Percentiles rank a stretch among this genome's conserved stretches.
phyloP scores from a whole-genome alignment of 2,113 vertebrate species.

The Eolophus roseicapilla region DNA sequence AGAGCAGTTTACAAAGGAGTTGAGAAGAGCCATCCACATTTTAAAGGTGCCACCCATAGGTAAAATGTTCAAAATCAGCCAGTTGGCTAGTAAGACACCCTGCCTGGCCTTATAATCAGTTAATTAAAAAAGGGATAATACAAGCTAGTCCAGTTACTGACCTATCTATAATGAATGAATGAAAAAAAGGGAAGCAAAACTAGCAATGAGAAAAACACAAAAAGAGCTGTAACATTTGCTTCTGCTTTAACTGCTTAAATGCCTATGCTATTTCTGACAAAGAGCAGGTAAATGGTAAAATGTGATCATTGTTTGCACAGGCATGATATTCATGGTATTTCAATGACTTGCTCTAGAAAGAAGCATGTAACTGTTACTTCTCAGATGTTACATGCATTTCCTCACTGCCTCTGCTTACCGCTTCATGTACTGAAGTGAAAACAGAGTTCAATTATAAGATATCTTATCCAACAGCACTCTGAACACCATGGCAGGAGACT shows the following conservation, averaged over 20 bases:
- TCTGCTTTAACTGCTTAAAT: not conserved
- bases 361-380: not conserved
- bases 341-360: not conserved
- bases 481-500: not conserved
- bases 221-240: not conserved
- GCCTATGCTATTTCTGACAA: not conserved
- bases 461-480: not conserved
- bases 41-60: not conserved
- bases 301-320: not conserved
- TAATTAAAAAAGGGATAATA: not conserved
- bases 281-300: not conserved
- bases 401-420: not conserved
- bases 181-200: not conserved
- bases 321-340: not conserved
- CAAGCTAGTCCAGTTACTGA: not conserved
- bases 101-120: not conserved
- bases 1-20: not conserved
- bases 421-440: not conserved
- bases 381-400: not conserved
- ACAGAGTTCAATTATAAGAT: not conserved
- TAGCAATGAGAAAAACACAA: not conserved
- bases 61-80: not conserved
- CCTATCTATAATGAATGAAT: not conserved
- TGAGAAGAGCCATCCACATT: not conserved
- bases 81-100: not conserved